Percentiles rank a stretch among this genome's conserved stretches.
Evolutionary conservation across 2,113 vertebrate species (phyloP).

Genomic region (Heliornis fulica): DNA sequence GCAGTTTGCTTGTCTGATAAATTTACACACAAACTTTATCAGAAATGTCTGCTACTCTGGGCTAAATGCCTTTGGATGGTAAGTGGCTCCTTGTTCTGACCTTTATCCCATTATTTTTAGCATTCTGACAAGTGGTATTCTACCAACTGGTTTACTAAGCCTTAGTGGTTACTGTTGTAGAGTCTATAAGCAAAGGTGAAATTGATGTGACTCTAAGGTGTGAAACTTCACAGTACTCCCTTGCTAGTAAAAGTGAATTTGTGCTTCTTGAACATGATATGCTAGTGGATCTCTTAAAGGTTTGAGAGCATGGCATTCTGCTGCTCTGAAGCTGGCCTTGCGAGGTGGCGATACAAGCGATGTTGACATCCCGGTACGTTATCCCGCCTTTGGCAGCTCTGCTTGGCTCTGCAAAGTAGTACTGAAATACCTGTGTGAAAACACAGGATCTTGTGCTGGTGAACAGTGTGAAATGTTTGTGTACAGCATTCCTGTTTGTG

Average conservation of each 20-base stretch:
- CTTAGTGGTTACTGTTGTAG: background rate
- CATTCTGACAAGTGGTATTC: background rate
- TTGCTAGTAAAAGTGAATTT: background rate
- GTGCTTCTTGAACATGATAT: rapidly evolving
- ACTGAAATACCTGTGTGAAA: background rate
- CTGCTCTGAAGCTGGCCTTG: background rate
- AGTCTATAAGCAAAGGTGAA: background rate
- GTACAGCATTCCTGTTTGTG: background rate
- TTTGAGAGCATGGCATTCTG: background rate
- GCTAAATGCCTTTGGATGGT: background rate
- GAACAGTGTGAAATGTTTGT: background rate
- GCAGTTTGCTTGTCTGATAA: background rate
- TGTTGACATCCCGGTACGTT: background rate
- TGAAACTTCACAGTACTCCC: background rate
- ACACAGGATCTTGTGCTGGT: background rate
- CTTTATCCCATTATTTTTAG: background rate
- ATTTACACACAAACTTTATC: background rate
- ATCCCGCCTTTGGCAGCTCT: background rate
- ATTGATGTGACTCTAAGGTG: background rate
- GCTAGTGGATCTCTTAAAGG: background rate
- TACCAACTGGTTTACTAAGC: background rate
- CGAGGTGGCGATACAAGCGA: background rate
- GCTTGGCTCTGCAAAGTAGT: background rate
- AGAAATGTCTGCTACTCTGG: background rate
- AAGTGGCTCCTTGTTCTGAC: background rate